phyloP scores from a whole-genome alignment of 2,888 invertebrate species.

The Agrochola litura region DNA sequence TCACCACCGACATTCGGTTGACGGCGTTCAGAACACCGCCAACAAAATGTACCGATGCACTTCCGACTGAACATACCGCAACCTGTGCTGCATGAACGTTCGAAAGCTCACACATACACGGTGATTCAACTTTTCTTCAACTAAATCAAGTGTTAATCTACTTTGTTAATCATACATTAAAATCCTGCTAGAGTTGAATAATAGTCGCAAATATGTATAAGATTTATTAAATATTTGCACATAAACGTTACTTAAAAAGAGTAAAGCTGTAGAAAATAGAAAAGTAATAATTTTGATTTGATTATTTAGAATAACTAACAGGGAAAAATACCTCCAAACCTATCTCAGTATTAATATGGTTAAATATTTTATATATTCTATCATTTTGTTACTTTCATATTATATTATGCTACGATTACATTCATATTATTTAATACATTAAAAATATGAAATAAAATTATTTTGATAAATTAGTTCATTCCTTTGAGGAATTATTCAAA shows the following conservation, averaged over 20 bases:
- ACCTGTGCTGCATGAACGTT: conserved; percentile 43
- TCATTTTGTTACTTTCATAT: conserved; percentile 19
- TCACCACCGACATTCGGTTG: conserved; percentile 69
- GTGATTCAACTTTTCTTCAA: conserved; percentile 43
- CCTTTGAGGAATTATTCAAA: conserved; percentile 50
- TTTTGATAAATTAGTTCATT: conserved; percentile 30
- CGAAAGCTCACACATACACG: conserved; percentile 47
- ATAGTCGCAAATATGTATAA: conserved; percentile 50
- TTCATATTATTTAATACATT: conserved; percentile 25
- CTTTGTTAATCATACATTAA: conserved; percentile 28
- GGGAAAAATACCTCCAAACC: conserved; percentile 47
- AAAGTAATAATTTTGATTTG: conserved; percentile 33
- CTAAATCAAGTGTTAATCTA: conserved; percentile 49
- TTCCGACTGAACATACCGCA: conserved; percentile 56
- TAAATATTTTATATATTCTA: conserved; percentile 27
- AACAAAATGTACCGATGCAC: conserved; percentile 56
- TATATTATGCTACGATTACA: conserved; percentile 29
- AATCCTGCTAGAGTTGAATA: conserved; percentile 49
- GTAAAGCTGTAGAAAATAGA: conserved; percentile 59
- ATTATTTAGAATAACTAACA: conserved; percentile 26
- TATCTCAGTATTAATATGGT: conserved; percentile 22
- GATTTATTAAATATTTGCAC: conserved; percentile 59
- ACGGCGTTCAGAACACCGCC: conserved; percentile 53
- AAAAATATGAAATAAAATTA: conserved; percentile 6
- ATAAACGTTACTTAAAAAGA: conserved; percentile 47